These are phyloP conservation scores for Brienomyrus brachyistius DNA, from an alignment of 2,113 vertebrate genomes.

Conservation along the genomic window DNA sequence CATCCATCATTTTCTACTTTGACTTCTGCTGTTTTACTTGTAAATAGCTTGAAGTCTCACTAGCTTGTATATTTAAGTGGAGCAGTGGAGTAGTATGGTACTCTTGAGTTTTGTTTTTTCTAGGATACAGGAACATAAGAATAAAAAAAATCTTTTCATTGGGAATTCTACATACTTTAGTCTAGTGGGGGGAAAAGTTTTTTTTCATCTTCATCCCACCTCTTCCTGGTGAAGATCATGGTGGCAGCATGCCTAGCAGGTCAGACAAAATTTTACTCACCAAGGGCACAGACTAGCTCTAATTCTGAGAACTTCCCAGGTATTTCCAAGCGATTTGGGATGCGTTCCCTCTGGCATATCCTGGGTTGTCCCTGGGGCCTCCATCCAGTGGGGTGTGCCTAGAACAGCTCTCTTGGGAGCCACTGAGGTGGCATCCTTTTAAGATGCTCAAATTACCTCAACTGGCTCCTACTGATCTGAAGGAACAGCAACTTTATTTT, in stretches of 20 bases:
- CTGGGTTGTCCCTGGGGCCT: neutral
- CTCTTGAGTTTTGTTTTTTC: neutral
- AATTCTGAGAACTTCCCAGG: neutral
- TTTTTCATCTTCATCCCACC: neutral
- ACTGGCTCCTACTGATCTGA: neutral
- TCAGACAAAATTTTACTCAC: neutral
- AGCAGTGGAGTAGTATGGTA: neutral
- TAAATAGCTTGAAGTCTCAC: neutral
- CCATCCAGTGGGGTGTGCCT: neutral
- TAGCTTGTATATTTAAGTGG: neutral
- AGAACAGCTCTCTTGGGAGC: neutral
- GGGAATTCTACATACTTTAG: neutral
- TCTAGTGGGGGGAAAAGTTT: neutral
- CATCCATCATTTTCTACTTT: neutral
- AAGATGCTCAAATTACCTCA: neutral
- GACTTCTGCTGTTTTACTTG: neutral
- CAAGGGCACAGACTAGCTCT: neutral
- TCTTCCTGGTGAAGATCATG: neutral
- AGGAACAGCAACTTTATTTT: neutral
- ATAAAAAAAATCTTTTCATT: neutral
- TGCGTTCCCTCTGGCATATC: neutral
- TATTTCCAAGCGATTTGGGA: neutral
- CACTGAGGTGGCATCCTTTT: neutral
- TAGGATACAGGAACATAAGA: neutral
- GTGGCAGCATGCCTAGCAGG: neutral